phyloP scores from a whole-genome alignment of 1,140 invertebrate species.

The Megalonaias nervosa region DNA sequence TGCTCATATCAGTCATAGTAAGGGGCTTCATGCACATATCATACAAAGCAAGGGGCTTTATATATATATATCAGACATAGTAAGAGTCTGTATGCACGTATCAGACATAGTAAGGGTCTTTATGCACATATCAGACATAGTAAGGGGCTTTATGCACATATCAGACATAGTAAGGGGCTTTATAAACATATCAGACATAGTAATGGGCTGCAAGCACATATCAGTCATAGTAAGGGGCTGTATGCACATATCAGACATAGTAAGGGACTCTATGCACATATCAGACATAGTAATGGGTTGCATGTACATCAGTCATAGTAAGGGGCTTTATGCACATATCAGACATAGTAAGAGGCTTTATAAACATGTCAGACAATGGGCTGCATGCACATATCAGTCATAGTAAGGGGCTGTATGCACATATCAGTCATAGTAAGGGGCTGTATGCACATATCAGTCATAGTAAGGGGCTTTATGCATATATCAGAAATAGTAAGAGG shows the following conservation, averaged over 20 bases:
- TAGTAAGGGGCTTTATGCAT: conserved; percentile 85
- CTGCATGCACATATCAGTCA: too few relatives aligned
- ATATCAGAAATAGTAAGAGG: conserved; percentile 96
- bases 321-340: too few relatives aligned
- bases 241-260: too few relatives aligned
- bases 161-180: conserved; percentile 92
- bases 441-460: conserved; percentile 93
- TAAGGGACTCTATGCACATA: too few relatives aligned
- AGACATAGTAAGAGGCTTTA: too few relatives aligned
- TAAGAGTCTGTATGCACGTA: conserved; percentile 83
- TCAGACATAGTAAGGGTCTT: conserved; percentile 91
- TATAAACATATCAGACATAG: neutral
- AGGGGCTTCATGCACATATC: conserved; percentile 83
- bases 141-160: conserved; percentile 91
- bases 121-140: conserved; percentile 95
- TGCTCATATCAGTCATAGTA: conserved; percentile 92
- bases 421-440: conserved; percentile 63
- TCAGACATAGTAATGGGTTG: conserved; percentile 88
- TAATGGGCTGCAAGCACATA: too few relatives aligned
- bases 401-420: too few relatives aligned
- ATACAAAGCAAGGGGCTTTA: conserved; percentile 93
- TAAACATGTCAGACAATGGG: too few relatives aligned
- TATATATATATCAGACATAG: conserved; percentile 80
- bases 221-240: too few relatives aligned
- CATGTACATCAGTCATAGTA: too few relatives aligned